These are phyloP conservation scores for Chelonia mydas DNA, from an alignment of 2,797 vertebrate species.

Conservation along the genomic window DNA sequence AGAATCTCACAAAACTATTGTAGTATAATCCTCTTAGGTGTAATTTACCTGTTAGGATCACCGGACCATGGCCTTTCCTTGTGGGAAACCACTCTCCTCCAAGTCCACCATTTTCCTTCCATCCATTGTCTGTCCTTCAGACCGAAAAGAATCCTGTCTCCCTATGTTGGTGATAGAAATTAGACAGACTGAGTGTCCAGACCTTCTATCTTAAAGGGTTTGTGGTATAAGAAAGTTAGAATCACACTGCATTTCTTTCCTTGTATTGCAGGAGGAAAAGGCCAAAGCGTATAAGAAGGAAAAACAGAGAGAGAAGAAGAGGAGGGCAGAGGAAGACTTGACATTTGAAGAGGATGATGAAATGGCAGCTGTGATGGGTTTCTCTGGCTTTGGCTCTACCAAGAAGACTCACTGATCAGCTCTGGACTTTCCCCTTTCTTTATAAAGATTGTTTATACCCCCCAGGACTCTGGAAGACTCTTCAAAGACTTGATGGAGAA, in stretches of 20 bases:
- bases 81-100: neutral
- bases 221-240: constrained; percentile 13
- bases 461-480: constrained; percentile 67
- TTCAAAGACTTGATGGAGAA: constrained; percentile 68
- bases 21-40: rapidly evolving
- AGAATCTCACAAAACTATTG: neutral
- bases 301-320: constrained; percentile 95
- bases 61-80: neutral
- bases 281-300: constrained; percentile 98
- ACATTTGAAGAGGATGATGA: constrained; percentile 95
- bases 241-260: constrained; percentile 50
- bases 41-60: neutral
- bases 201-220: neutral
- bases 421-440: constrained; percentile 63
- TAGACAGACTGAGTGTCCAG: neutral
- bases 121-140: neutral
- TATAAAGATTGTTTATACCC: constrained; percentile 66
- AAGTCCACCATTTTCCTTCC: neutral
- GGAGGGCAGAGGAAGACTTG: constrained; percentile 93
- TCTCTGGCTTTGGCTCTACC: constrained; percentile 94
- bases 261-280: constrained; percentile 91
- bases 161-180: neutral
- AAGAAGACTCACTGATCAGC: constrained; percentile 93
- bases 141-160: neutral
- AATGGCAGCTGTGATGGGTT: constrained; percentile 99